phyloP scores from a whole-genome alignment of 1,140 invertebrate genomes.

The Archivesica marissinica region DNA sequence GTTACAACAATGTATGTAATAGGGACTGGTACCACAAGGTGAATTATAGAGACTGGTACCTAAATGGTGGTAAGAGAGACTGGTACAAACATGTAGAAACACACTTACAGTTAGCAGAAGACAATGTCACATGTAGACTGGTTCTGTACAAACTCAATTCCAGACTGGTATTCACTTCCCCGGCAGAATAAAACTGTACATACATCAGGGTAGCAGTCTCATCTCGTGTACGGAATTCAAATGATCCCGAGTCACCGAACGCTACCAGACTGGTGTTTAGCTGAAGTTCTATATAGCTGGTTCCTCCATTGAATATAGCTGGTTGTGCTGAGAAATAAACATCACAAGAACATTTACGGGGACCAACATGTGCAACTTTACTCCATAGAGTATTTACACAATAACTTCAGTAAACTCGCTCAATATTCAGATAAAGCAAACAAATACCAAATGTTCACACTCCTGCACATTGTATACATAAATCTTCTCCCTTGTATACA shows the following conservation, averaged over 20 bases:
- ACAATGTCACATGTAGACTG: slow-evolving; percentile 18
- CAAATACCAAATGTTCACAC: no score
- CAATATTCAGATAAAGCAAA: no score
- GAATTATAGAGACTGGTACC: no score
- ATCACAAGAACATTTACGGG: background rate
- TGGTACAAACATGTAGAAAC: no score
- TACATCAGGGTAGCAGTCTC: slow-evolving; percentile 67
- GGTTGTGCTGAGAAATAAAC: slow-evolving; percentile 39
- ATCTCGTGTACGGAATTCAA: slow-evolving; percentile 73
- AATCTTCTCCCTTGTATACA: no score
- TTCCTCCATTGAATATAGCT: slow-evolving; percentile 71
- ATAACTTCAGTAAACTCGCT: no score
- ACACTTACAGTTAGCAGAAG: background rate
- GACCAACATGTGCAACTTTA: background rate
- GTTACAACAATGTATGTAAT: no score
- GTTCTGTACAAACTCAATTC: slow-evolving; percentile 52
- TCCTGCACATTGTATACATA: no score
- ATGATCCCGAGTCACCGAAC: slow-evolving; percentile 70
- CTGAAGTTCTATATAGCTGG: slow-evolving; percentile 67
- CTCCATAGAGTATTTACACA: no score
- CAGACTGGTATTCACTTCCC: slow-evolving; percentile 16
- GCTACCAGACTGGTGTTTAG: slow-evolving; percentile 68
- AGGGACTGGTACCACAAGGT: no score
- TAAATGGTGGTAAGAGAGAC: no score
- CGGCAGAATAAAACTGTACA: slow-evolving; percentile 60